A percentile compares a stretch with the other conserved stretches of the same genome.
Conservation (phyloP, 2,888 invertebrate genomes). For the Creontiades dilutus region DNA sequence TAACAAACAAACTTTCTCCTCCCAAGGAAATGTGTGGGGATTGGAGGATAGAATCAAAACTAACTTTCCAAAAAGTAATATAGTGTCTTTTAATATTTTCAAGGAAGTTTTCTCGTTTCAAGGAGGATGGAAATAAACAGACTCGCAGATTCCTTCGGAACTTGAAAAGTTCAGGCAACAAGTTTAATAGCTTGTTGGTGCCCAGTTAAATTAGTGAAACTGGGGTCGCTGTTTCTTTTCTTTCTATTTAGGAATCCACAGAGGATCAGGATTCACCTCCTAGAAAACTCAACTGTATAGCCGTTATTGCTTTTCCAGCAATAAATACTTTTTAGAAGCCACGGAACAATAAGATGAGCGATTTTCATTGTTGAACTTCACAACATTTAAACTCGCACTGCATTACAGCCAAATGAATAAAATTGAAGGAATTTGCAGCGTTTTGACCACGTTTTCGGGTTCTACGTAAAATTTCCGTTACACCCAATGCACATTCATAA, state of each 20-base stretch:
- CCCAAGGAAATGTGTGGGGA: neutral
- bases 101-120: conserved; percentile 31
- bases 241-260: neutral
- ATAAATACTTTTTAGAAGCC: neutral
- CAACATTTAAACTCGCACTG: neutral
- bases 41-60: conserved; percentile 11
- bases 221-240: neutral
- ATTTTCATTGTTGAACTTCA: neutral
- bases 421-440: no score
- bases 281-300: neutral
- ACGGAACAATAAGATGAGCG: neutral
- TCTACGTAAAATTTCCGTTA: no score
- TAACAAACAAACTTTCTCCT: conserved; percentile 1
- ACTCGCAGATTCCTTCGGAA: conserved; percentile 11
- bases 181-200: conserved; percentile 27
- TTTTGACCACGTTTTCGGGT: no score
- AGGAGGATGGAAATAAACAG: conserved; percentile 18
- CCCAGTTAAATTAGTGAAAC: conserved; percentile 26
- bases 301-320: conserved; percentile 5
- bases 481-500: no score
- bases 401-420: no score
- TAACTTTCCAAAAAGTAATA: conserved; percentile 19
- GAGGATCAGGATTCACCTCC: neutral
- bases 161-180: conserved; percentile 27
- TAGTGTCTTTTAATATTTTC: conserved; percentile 30